Base-by-base conservation (phyloP, 2,113 vertebrate genomes). In the Heptranchias perlo region DNA sequence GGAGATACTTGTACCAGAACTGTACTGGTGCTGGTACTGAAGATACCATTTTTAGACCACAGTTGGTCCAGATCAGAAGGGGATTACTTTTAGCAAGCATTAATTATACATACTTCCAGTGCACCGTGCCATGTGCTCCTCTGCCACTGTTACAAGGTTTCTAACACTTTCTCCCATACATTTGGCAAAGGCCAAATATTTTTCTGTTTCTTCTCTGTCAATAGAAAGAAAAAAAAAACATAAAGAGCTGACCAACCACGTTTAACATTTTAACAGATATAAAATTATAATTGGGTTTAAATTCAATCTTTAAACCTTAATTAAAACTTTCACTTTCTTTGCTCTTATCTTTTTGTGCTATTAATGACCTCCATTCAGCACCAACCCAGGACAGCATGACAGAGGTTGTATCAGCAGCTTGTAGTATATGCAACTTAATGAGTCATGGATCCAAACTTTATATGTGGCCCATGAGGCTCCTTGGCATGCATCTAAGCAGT, bases 81-180 rank as follows among this genome's bases (percentile, higher is more conserved):
- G n/a, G n/a, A n/a, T n/a, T n/a, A n/a, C n/a, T 62, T 93, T 93
- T 39, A 61, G 0, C 35, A 14, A 62, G 35, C 35, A 64, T 93
- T 64, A 39, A 62, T n/a, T 62, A 93, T 49, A 95, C 94, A 16
- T 95, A 95, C 94, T 52, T 95, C 94, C 94, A 52, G 94, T 52
- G 65, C 65, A 69, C 25, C 94, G 64, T 47, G 47, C 25, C 94
- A 16, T 49, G 65, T 95, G 65, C 18, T 95, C 94, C 65, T 95
- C 94, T 16, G 65, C 52, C 47, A 73, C 94, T 49, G 44, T 35
- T 95, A 69, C 18, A 52, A 95, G 94, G 35, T 73, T 95, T 95
- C 47, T 69, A 47, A 95, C 39, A 73, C 94, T 95, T 95, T 95
- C 94, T 73, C 94, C 94, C 94, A 95, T 69, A 52, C 44, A 69